phyloP scores from a whole-genome alignment of 2,888 invertebrate genomes.

The Axea sp. region DNA sequence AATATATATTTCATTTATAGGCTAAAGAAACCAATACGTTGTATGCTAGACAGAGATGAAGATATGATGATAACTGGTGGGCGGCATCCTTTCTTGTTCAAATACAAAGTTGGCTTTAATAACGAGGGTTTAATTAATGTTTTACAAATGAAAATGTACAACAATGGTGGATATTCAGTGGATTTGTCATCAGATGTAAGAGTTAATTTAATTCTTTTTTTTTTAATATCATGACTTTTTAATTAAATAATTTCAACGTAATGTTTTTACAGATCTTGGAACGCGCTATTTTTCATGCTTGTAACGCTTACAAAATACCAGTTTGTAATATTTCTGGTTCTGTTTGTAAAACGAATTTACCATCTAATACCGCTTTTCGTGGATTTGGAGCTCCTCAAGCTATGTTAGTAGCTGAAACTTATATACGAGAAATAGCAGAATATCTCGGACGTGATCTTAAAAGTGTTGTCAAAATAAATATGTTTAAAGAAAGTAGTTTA shows the following conservation, averaged over 20 bases:
- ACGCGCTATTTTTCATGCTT: slow-evolving; percentile 88
- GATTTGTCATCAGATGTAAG: slow-evolving; percentile 89
- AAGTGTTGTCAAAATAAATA: slow-evolving; percentile 84
- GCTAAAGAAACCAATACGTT: slow-evolving; percentile 90
- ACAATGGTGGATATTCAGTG: slow-evolving; percentile 89
- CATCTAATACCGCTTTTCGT: slow-evolving; percentile 94
- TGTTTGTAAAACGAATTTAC: slow-evolving; percentile 91
- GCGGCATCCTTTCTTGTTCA: slow-evolving; percentile 91
- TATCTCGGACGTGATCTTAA: slow-evolving; percentile 83
- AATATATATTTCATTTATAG: no score
- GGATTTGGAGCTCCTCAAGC: slow-evolving; percentile 94
- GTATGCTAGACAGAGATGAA: slow-evolving; percentile 93
- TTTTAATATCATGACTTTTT: no score
- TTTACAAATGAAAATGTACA: slow-evolving; percentile 86
- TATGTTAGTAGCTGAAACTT: slow-evolving; percentile 90
- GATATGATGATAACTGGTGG: slow-evolving; percentile 94
- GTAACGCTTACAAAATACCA: slow-evolving; percentile 90
- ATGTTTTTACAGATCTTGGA: slow-evolving; percentile 84
- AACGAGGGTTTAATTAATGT: slow-evolving; percentile 87
- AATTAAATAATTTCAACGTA: no score
- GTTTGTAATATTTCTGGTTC: slow-evolving; percentile 85
- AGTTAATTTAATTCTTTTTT: no score
- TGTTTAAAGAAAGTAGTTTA: slow-evolving; percentile 87
- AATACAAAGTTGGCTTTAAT: slow-evolving; percentile 89
- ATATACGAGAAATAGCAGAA: slow-evolving; percentile 87